Conservation (phyloP, 2,888 invertebrate species). For the Nebria salina region DNA sequence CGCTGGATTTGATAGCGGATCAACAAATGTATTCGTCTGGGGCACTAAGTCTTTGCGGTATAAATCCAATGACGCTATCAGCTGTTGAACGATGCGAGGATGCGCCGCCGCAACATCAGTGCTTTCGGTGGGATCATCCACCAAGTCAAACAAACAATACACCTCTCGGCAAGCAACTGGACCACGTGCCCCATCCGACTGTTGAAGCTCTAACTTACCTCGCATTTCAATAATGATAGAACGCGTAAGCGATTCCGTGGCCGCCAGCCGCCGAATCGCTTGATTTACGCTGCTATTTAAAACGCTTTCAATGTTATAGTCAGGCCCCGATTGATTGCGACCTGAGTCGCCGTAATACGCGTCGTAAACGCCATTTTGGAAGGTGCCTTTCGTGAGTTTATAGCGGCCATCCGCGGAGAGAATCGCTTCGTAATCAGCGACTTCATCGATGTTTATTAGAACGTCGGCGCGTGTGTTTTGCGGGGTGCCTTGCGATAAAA, state of each 20-base stretch:
- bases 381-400: slow-evolving; percentile 57
- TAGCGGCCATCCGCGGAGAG: slow-evolving; percentile 55
- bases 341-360: slow-evolving; percentile 34
- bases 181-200: slow-evolving; percentile 6
- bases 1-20: slow-evolving; percentile 44
- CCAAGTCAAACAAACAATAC: slow-evolving; percentile 47
- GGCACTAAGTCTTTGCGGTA: slow-evolving; percentile 34
- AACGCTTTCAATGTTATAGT: slow-evolving; percentile 28
- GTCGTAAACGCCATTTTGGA: slow-evolving; percentile 32
- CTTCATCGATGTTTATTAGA: slow-evolving; percentile 59
- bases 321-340: neutral
- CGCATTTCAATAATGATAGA: slow-evolving; percentile 5
- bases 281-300: slow-evolving; percentile 42
- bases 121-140: slow-evolving; percentile 48
- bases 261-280: slow-evolving; percentile 4
- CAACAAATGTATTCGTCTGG: slow-evolving; percentile 42
- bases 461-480: slow-evolving; percentile 49
- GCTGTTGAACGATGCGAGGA: slow-evolving; percentile 36
- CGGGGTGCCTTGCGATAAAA: slow-evolving; percentile 51
- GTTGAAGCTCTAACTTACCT: slow-evolving; percentile 7
- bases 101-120: slow-evolving; percentile 40
- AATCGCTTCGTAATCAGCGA: slow-evolving; percentile 58
- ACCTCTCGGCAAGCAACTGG: slow-evolving; percentile 13
- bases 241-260: neutral
- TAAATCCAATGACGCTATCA: slow-evolving; percentile 43